A percentile compares a stretch with the other conserved stretches of the same genome.
Evolutionary conservation across 2,113 vertebrate species (phyloP).

Genomic region (Peromyscus leucopus): DNA sequence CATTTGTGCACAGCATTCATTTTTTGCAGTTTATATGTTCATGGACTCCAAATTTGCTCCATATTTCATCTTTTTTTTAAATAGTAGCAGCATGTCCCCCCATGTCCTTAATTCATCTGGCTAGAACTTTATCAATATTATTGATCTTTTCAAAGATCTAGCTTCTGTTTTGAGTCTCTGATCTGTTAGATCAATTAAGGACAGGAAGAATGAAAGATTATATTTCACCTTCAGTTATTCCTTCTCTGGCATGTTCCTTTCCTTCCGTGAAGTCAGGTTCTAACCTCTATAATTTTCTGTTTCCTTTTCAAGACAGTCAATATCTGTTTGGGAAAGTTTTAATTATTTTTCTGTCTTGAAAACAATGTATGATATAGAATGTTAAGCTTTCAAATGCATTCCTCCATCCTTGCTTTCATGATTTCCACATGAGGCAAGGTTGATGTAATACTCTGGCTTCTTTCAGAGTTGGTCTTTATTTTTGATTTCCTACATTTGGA

Average conservation of each 20-base stretch:
- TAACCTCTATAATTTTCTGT: not conserved
- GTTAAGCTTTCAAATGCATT: not conserved
- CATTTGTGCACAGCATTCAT: not conserved
- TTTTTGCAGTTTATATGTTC: not conserved
- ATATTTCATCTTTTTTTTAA: not conserved
- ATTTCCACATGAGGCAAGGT: not conserved
- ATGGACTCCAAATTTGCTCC: not conserved
- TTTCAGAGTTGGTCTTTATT: not conserved
- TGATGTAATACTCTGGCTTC: not conserved
- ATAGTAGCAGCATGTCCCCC: not conserved
- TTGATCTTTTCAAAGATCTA: not conserved
- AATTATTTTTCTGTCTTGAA: not conserved
- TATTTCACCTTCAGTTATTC: not conserved
- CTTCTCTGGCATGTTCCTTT: not conserved
- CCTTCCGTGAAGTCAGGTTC: not conserved
- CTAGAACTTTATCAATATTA: not conserved
- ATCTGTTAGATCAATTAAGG: slow-evolving; percentile 17
- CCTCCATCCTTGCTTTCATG: too few species aligned
- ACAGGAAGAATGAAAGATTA: not conserved
- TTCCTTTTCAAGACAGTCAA: not conserved
- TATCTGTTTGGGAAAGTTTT: not conserved
- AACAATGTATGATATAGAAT: not conserved
- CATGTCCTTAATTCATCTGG: not conserved
- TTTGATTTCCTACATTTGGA: not conserved
- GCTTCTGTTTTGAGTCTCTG: not conserved